Evolutionary conservation across 2,888 invertebrate genomes (phyloP).

Genomic region (Melanotus villosus): DNA sequence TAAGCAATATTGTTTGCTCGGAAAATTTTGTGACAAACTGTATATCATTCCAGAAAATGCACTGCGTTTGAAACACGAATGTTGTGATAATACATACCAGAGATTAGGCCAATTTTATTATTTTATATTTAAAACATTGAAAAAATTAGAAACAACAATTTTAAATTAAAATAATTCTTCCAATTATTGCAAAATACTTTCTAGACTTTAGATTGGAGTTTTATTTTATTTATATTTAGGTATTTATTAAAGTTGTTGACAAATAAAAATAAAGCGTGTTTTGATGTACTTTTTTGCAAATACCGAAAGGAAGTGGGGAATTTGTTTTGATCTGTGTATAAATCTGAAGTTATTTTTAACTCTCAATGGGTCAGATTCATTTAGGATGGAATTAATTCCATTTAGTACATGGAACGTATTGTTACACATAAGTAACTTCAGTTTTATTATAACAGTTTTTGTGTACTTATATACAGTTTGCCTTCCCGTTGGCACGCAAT

Average conservation of each 20-base stretch:
- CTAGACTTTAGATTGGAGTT: too few species aligned
- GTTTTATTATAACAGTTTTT: not conserved
- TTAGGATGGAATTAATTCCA: slow-evolving; percentile 26
- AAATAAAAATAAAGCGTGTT: too few species aligned
- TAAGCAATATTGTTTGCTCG: slow-evolving; percentile 25
- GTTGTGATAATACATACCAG: not conserved
- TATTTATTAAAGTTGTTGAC: too few species aligned
- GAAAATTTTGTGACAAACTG: slow-evolving; percentile 32
- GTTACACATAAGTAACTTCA: slow-evolving; percentile 15
- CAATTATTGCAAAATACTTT: too few species aligned
- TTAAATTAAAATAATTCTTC: too few species aligned
- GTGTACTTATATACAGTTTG: slow-evolving; percentile 23
- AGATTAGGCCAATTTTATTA: too few species aligned
- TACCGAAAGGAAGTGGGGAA: too few species aligned
- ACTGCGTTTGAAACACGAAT: not conserved
- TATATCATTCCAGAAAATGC: slow-evolving; percentile 35
- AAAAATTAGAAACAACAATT: too few species aligned
- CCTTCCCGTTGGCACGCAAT: slow-evolving; percentile 22
- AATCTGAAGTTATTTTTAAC: slow-evolving; percentile 39
- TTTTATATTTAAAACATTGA: too few species aligned
- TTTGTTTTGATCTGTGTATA: slow-evolving; percentile 23
- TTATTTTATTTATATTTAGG: not conserved
- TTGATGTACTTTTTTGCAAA: not conserved
- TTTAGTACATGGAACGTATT: slow-evolving; percentile 6
- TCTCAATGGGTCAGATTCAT: slow-evolving; percentile 30